Conservation (phyloP, 1,140 invertebrate genomes). For the Bombus confusus region DNA sequence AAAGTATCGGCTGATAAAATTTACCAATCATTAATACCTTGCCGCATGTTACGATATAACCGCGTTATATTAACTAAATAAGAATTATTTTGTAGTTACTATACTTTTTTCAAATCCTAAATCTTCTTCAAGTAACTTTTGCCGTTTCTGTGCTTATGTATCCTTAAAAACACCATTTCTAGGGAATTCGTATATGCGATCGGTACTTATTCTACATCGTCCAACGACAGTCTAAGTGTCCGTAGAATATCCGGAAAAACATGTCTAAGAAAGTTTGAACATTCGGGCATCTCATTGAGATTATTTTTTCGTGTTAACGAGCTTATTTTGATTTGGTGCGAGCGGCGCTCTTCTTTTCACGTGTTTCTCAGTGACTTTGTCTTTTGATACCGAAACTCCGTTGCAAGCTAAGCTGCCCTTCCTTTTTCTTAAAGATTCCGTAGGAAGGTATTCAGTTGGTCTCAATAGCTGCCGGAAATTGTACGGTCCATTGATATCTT, state of each 20-base stretch:
- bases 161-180: background rate
- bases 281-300: background rate
- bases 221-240: background rate
- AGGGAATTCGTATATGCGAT: background rate
- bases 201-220: background rate
- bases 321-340: constrained; percentile 69
- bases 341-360: constrained; percentile 76
- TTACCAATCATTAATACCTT: background rate
- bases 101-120: background rate
- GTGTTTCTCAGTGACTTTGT: constrained; percentile 74
- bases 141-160: background rate
- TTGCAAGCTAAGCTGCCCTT: constrained; percentile 79
- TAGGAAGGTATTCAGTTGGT: constrained; percentile 87
- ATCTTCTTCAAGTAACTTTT: background rate
- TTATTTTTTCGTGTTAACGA: constrained; percentile 56
- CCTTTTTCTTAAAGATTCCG: constrained; percentile 88
- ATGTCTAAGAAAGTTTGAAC: background rate
- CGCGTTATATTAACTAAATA: background rate
- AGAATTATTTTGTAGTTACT: background rate
- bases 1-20: background rate
- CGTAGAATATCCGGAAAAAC: background rate
- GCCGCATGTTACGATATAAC: background rate
- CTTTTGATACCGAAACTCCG: constrained; percentile 55
- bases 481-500: constrained; percentile 86
- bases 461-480: constrained; percentile 87